Percentiles rank a stretch among this genome's conserved stretches.
phyloP scores from a whole-genome alignment of 1,140 invertebrate genomes.

The Zaprionus camerounensis region DNA sequence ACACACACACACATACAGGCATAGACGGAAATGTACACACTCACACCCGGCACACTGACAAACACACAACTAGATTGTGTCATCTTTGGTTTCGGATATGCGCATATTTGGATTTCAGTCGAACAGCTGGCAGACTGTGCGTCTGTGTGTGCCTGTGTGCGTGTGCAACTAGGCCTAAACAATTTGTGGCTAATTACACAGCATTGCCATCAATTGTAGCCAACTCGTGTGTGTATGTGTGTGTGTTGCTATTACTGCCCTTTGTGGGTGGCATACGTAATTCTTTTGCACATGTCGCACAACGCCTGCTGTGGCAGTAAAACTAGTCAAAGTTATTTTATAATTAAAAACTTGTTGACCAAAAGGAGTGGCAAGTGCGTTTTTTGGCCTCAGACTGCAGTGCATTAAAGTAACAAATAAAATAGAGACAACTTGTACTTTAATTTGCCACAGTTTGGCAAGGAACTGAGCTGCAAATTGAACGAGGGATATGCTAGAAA shows the following conservation, averaged over 20 bases:
- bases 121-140: slow-evolving; percentile 49
- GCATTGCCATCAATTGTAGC: slow-evolving; percentile 75
- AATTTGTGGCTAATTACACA: slow-evolving; percentile 82
- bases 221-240: slow-evolving; percentile 39
- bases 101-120: slow-evolving; percentile 68
- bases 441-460: neutral
- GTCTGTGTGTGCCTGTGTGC: slow-evolving; percentile 58
- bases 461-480: neutral
- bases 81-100: slow-evolving; percentile 76
- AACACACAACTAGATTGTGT: slow-evolving; percentile 63
- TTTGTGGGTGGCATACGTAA: slow-evolving; percentile 33
- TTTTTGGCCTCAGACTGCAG: slow-evolving; percentile 18
- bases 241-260: slow-evolving; percentile 16
- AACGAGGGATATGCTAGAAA: neutral
- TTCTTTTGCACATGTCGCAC: slow-evolving; percentile 35
- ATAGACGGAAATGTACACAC: neutral
- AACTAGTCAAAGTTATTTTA: slow-evolving; percentile 70
- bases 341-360: slow-evolving; percentile 70
- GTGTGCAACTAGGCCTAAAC: slow-evolving; percentile 77
- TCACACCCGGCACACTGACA: slow-evolving; percentile 21
- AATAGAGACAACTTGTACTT: neutral
- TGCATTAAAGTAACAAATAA: slow-evolving; percentile 29
- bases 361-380: slow-evolving; percentile 23
- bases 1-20: slow-evolving; percentile 3
- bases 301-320: slow-evolving; percentile 3